phyloP scores from a whole-genome alignment of 2,113 vertebrate genomes.

The Tenebrosternarchus preto region DNA sequence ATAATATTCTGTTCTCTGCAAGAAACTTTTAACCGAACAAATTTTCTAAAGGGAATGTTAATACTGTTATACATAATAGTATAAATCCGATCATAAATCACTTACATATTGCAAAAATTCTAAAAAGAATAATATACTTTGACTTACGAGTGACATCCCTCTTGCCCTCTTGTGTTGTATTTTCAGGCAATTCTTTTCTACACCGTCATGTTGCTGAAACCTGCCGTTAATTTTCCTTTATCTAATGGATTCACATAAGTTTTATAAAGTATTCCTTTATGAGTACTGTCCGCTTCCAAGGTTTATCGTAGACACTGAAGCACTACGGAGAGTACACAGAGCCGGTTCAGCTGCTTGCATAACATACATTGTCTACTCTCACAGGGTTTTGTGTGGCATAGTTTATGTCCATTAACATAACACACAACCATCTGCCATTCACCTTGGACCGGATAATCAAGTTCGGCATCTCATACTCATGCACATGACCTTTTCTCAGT shows the following conservation, averaged over 20 bases:
- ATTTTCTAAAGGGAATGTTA: no score
- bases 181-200: background rate
- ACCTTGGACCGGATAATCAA: background rate
- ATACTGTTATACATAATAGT: no score
- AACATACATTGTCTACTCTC: background rate
- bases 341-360: background rate
- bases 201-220: background rate
- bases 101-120: background rate
- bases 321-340: background rate
- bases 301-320: background rate
- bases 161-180: no score
- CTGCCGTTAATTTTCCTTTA: background rate
- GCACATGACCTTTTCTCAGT: no score
- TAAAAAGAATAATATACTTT: background rate
- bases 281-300: background rate
- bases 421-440: background rate
- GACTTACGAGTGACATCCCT: constrained; percentile 36
- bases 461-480: background rate
- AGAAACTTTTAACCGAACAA: no score
- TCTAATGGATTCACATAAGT: background rate
- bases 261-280: background rate
- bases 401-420: background rate
- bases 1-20: background rate
- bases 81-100: background rate
- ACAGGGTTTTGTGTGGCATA: background rate